Conservation (phyloP, 1,140 invertebrate genomes). For the Drosophila bocqueti region DNA sequence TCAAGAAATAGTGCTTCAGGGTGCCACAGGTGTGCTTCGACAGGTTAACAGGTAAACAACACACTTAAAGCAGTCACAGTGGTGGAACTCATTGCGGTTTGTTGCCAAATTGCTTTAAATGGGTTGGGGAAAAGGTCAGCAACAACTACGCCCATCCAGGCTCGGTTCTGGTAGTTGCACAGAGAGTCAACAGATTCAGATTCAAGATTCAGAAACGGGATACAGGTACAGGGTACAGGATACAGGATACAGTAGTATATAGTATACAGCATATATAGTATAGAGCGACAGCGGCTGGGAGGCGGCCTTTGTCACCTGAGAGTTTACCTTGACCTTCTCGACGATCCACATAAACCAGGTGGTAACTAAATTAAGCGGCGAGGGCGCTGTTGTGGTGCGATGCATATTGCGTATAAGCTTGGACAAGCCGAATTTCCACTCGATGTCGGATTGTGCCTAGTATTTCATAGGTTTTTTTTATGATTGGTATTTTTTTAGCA, state of each 20-base stretch:
- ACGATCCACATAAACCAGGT: conserved; percentile 95
- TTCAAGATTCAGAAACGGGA: conserved; percentile 15
- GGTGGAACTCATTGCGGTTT: conserved; percentile 55
- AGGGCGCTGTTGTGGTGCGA: conserved; percentile 97
- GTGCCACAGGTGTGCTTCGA: conserved; percentile 32
- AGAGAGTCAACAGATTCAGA: conserved; percentile 17
- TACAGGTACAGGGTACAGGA: conserved; percentile 26
- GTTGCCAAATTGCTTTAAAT: conserved; percentile 85
- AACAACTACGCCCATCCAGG: conserved; percentile 56
- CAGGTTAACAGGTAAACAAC: conserved; percentile 54
- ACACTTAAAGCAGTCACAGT: conserved; percentile 77
- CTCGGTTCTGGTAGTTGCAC: conserved; percentile 49
- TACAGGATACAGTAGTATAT: conserved; percentile 20
- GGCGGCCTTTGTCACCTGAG: conserved; percentile 27
- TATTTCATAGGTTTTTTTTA: conserved; percentile 80
- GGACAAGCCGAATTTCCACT: conserved; percentile 99
- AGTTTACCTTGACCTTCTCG: conserved; percentile 90
- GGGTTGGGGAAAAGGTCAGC: conserved; percentile 84
- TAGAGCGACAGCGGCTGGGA: conserved; percentile 37
- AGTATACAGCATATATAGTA: conserved; percentile 23
- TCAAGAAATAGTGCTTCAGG: conserved; percentile 26
- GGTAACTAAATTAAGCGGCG: conserved; percentile 97
- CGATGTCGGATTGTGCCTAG: conserved; percentile 99
- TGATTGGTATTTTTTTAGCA: conserved; percentile 25
- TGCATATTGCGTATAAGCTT: conserved; percentile 99